These are phyloP conservation scores for Labeo calbasu DNA, from an alignment of 2,797 vertebrate genomes.

Conservation along the genomic window DNA sequence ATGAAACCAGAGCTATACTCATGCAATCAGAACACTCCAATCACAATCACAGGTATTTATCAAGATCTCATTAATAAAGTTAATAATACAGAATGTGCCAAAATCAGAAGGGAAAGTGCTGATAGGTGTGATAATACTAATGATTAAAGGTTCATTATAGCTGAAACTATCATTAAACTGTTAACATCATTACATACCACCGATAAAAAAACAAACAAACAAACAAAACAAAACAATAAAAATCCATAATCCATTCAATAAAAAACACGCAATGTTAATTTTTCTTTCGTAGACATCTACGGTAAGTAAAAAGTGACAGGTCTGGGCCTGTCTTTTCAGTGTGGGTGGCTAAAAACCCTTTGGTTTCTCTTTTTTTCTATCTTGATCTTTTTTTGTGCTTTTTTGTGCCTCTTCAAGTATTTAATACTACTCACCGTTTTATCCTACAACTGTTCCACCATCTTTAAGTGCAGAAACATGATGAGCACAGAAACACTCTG, in stretches of 20 bases:
- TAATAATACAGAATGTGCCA: not conserved
- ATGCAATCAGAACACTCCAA: not conserved
- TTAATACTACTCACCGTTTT: slow-evolving; percentile 56
- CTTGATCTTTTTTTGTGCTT: slow-evolving; percentile 60
- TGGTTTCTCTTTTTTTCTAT: not conserved
- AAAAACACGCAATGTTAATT: not conserved
- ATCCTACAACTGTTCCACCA: not conserved
- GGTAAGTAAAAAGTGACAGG: not conserved
- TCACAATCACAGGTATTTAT: slow-evolving; percentile 11
- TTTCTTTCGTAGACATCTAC: not conserved
- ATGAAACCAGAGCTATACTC: slow-evolving; percentile 27
- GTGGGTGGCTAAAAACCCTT: not conserved
- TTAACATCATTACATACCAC: not conserved
- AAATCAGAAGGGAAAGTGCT: slow-evolving; percentile 7
- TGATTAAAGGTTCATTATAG: not conserved
- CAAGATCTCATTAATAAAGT: slow-evolving; percentile 12
- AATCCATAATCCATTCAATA: not conserved
- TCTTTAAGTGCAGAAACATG: slow-evolving; percentile 7
- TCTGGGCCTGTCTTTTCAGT: not conserved
- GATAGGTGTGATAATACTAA: not conserved
- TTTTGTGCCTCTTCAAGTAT: slow-evolving; percentile 67
- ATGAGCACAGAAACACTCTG: slow-evolving; percentile 11
- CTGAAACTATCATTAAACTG: not conserved
- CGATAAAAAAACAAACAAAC: not conserved
- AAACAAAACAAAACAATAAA: not conserved